A percentile compares a stretch with the other conserved stretches of the same genome.
phyloP scores from a whole-genome alignment of 2,797 vertebrate species.

The Hafferia zeledoni region DNA sequence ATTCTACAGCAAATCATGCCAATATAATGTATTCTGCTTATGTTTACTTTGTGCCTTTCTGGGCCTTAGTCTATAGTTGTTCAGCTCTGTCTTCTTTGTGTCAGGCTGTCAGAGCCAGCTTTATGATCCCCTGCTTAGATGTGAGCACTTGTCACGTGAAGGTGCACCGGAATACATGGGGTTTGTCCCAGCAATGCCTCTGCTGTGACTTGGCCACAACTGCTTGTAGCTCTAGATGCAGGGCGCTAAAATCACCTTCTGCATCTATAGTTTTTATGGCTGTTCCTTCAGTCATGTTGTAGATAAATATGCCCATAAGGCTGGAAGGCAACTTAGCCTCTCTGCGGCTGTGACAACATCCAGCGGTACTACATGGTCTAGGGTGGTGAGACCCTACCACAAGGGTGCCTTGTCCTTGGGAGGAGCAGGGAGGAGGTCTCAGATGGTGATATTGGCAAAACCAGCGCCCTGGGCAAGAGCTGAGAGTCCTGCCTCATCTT shows the following conservation, averaged over 20 bases:
- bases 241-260: not conserved
- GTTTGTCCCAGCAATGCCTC: not conserved
- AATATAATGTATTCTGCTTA: not conserved
- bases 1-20: not conserved
- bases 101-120: not conserved
- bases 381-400: not conserved
- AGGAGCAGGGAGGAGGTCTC: not conserved
- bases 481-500: not conserved
- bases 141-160: not conserved
- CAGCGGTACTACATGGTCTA: not conserved
- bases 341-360: not conserved
- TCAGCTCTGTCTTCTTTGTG: not conserved
- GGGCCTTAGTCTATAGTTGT: not conserved
- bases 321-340: not conserved
- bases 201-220: not conserved
- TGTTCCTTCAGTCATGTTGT: not conserved
- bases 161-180: not conserved
- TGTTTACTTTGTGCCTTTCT: not conserved
- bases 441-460: not conserved
- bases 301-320: not conserved
- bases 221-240: not conserved
- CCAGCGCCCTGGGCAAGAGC: not conserved
- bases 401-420: not conserved
- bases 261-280: not conserved
- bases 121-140: not conserved